phyloP scores from a whole-genome alignment of 2,113 vertebrate species.

The Myotis yumanensis region DNA sequence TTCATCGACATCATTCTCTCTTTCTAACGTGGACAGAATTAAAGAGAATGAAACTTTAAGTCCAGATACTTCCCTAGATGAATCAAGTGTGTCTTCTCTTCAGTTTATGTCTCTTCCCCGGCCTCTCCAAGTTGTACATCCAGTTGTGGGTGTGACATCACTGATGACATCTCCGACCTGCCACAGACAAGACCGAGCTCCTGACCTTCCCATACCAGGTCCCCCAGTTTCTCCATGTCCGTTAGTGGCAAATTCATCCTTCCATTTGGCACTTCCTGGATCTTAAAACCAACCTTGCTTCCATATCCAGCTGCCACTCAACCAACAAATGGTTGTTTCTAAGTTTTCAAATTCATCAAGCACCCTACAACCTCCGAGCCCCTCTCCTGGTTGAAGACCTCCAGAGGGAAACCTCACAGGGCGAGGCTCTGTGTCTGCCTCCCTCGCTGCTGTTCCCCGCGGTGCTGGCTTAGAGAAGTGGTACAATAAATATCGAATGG shows the following conservation, averaged over 20 bases:
- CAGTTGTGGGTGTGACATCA: fast-evolving
- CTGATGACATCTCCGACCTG: background rate
- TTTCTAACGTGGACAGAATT: background rate
- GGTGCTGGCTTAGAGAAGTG: background rate
- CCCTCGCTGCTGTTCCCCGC: fast-evolving
- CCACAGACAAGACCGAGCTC: background rate
- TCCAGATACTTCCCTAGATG: background rate
- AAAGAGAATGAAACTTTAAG: background rate
- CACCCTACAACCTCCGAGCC: background rate
- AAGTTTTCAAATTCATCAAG: background rate
- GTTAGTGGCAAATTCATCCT: background rate
- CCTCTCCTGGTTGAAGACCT: background rate
- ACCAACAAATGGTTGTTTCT: background rate
- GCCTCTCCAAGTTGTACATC: background rate
- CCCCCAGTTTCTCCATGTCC: fast-evolving
- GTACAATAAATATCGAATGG: background rate
- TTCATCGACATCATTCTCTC: background rate
- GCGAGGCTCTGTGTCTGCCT: too few relatives aligned
- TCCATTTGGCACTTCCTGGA: background rate
- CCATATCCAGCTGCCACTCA: background rate
- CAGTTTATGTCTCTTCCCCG: background rate
- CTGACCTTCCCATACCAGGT: background rate
- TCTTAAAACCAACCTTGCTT: background rate
- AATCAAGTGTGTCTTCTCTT: background rate
- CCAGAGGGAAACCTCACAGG: too few relatives aligned